These are phyloP conservation scores for Nycticryphes semicollaris DNA, from an alignment of 2,113 vertebrate species.

Conservation along the genomic window DNA sequence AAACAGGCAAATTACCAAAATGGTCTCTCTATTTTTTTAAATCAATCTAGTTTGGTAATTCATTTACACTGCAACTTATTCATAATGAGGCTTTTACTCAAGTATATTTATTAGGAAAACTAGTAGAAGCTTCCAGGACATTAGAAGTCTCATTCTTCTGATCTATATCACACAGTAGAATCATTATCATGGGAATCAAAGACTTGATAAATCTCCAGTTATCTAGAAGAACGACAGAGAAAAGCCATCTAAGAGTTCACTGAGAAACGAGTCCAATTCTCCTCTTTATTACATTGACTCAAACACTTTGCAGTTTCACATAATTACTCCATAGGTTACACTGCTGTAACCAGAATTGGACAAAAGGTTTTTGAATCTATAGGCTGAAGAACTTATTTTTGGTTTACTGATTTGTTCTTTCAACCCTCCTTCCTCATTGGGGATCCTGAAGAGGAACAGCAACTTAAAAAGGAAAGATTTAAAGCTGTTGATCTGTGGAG, in stretches of 20 bases:
- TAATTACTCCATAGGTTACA: background rate
- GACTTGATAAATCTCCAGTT: slow-evolving; percentile 20
- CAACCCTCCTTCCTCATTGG: background rate
- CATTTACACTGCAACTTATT: background rate
- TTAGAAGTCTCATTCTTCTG: slow-evolving; percentile 23
- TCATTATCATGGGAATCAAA: slow-evolving; percentile 10
- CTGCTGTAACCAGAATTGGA: background rate
- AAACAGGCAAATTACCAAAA: slow-evolving; percentile 37
- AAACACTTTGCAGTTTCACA: background rate
- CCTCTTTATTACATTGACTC: background rate
- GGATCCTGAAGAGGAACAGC: background rate
- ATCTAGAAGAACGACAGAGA: background rate
- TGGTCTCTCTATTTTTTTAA: background rate
- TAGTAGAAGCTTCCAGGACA: background rate
- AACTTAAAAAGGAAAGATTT: background rate
- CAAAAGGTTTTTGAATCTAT: background rate
- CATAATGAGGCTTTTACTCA: slow-evolving; percentile 1
- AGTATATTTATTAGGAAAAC: slow-evolving; percentile 45
- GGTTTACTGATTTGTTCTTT: background rate
- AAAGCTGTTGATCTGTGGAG: background rate
- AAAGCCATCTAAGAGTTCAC: background rate
- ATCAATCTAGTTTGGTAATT: slow-evolving; percentile 15
- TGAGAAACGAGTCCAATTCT: background rate
- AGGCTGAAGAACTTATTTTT: background rate
- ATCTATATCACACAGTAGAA: background rate